phyloP scores from a whole-genome alignment of 2,113 vertebrate species.

The Epinephelus lanceolatus region DNA sequence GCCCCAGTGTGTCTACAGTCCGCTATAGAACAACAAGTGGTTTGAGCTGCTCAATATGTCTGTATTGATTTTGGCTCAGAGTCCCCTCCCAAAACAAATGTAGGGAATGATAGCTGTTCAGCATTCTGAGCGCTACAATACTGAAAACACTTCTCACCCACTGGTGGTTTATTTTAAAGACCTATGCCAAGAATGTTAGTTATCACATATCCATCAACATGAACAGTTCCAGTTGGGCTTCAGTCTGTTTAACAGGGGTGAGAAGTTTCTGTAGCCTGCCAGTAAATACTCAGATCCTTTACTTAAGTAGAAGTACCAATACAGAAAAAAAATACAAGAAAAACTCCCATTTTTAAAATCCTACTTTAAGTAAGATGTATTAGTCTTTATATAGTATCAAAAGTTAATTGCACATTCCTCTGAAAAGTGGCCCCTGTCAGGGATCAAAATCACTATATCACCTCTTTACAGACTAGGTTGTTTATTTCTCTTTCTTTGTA shows the following conservation, averaged over 20 bases:
- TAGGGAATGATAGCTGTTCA: conserved; percentile 6
- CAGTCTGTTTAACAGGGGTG: conserved; percentile 23
- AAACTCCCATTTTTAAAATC: neutral
- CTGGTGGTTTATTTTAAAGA: conserved; percentile 45
- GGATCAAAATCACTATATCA: neutral
- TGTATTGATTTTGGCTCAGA: conserved; percentile 34
- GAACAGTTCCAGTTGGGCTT: conserved; percentile 16
- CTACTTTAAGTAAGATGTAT: neutral
- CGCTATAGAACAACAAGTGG: neutral
- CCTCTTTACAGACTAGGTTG: neutral
- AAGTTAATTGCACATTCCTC: neutral
- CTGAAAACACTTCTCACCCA: conserved; percentile 17
- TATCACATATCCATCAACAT: conserved; percentile 23
- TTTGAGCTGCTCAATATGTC: conserved; percentile 22
- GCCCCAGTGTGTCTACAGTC: neutral
- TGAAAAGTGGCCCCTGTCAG: neutral
- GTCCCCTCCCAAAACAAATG: conserved; percentile 25
- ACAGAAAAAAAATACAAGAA: neutral
- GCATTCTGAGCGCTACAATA: conserved; percentile 15
- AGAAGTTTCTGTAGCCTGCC: conserved; percentile 32
- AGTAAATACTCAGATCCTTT: neutral
- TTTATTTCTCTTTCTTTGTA: conserved; percentile 7
- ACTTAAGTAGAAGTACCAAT: neutral
- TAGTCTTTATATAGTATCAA: neutral
- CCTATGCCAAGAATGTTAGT: conserved; percentile 42